phyloP scores from a whole-genome alignment of 2,888 invertebrate genomes.

The Nephrotoma flavescens region DNA sequence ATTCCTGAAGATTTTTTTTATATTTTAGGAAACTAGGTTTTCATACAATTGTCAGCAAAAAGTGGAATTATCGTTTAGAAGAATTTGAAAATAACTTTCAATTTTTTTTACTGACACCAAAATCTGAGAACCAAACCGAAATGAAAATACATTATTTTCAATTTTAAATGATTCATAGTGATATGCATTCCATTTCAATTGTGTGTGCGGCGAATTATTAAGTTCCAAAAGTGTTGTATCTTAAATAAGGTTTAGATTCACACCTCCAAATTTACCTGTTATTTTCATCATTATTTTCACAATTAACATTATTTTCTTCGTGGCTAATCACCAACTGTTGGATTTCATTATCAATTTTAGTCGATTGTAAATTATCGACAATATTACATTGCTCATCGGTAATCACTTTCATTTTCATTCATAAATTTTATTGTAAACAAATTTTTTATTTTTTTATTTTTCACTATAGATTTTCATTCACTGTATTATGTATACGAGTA shows the following conservation, averaged over 20 bases:
- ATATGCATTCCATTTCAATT: neutral
- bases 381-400: neutral
- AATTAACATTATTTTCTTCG: conserved; percentile 3
- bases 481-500: neutral
- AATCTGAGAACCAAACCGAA: neutral
- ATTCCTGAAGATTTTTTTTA: neutral
- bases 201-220: neutral
- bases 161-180: neutral
- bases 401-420: neutral
- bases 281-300: neutral
- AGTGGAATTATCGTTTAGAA: neutral
- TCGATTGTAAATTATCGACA: neutral
- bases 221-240: neutral
- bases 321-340: conserved; percentile 2
- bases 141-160: neutral
- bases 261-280: neutral
- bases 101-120: neutral
- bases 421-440: neutral
- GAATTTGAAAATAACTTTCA: neutral
- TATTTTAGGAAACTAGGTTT: neutral
- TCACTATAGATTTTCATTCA: neutral
- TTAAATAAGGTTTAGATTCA: neutral
- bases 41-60: neutral
- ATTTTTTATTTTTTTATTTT: neutral
- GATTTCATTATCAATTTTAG: conserved; percentile 4